These are phyloP conservation scores for Popillia japonica DNA, from an alignment of 1,140 invertebrate species.

Conservation along the genomic window DNA sequence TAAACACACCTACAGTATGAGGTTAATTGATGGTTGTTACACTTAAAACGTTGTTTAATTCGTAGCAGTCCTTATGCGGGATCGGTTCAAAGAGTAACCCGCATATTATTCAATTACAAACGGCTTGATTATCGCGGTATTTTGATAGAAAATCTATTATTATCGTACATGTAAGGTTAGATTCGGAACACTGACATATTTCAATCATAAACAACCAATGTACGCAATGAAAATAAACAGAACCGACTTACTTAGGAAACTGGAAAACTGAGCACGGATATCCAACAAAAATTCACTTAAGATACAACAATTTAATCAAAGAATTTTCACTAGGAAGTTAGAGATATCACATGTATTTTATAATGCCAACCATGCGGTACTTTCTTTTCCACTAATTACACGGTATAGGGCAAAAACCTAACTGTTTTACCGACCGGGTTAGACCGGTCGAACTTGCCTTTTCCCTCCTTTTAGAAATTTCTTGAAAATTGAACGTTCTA, in stretches of 20 bases:
- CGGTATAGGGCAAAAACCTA: too few species aligned
- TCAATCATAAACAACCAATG: neutral
- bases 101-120: neutral
- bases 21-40: conserved; percentile 22
- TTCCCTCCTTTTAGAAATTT: neutral
- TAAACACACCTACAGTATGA: neutral
- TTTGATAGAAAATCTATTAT: neutral
- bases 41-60: neutral
- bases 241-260: conserved; percentile 15
- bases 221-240: neutral
- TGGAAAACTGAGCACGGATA: neutral
- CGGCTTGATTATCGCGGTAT: neutral
- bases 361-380: conserved; percentile 38
- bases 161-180: neutral
- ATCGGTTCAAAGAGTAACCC: neutral
- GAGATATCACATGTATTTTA: conserved; percentile 35
- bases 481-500: too few species aligned
- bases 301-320: neutral
- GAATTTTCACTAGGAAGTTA: conserved; percentile 17
- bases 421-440: conserved; percentile 29
- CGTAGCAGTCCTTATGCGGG: neutral
- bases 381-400: neutral
- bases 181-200: conserved; percentile 29
- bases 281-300: neutral
- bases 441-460: neutral